A percentile compares a stretch with the other conserved stretches of the same genome.
phyloP scores from a whole-genome alignment of 1,140 invertebrate species.

The Ceratoteleas bidentatus region DNA sequence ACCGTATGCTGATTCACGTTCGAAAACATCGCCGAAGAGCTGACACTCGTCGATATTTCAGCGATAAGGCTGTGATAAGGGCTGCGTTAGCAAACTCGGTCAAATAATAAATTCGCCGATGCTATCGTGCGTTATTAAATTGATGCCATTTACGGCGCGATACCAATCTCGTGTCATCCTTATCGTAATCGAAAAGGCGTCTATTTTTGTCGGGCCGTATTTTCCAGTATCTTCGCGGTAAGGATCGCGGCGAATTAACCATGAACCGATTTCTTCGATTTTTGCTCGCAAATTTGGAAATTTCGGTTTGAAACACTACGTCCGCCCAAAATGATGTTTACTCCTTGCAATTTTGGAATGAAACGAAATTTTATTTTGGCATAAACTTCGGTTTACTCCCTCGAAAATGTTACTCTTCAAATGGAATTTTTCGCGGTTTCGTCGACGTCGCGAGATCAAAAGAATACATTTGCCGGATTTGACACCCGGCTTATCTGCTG shows the following conservation, averaged over 20 bases:
- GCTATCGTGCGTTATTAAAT: conserved; percentile 63
- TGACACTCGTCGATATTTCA: conserved; percentile 62
- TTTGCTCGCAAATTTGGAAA: no score
- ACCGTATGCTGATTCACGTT: background rate
- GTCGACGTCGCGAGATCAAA: conserved; percentile 3
- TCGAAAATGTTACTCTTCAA: no score
- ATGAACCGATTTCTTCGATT: no score
- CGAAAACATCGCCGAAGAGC: conserved; percentile 49
- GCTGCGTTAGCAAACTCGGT: conserved; percentile 60
- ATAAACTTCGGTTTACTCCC: no score
- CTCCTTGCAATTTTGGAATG: no score
- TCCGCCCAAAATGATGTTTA: no score
- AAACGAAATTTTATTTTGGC: no score
- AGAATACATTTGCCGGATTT: no score
- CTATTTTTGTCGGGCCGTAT: conserved; percentile 60
- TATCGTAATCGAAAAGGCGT: conserved; percentile 62
- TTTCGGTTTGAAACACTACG: no score
- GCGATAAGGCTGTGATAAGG: conserved; percentile 63
- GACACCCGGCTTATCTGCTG: no score
- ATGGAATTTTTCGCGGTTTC: background rate
- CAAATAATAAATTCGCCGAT: conserved; percentile 67
- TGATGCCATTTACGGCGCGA: conserved; percentile 63
- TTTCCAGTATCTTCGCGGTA: conserved; percentile 39
- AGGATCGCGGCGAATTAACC: conserved; percentile 4
- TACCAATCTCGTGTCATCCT: conserved; percentile 61